phyloP scores from a whole-genome alignment of 2,797 vertebrate species.

The Alectoris magna region DNA sequence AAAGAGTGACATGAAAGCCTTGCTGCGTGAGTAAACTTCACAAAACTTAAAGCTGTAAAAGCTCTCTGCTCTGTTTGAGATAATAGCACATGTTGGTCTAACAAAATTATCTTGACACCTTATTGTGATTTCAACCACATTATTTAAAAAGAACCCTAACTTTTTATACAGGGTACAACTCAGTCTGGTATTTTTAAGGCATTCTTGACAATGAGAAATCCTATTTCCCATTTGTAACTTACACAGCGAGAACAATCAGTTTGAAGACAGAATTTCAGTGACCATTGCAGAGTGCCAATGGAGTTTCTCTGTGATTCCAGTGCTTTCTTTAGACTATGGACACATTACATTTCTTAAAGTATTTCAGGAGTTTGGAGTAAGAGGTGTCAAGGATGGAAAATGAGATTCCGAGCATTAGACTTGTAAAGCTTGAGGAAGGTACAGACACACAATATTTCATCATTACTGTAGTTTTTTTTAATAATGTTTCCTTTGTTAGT shows the following conservation, averaged over 20 bases:
- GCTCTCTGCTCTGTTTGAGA: slow-evolving; percentile 41
- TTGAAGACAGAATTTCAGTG: neutral
- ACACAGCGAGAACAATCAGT: neutral
- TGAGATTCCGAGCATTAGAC: neutral
- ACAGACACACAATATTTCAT: neutral
- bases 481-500: neutral
- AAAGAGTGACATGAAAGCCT: slow-evolving; percentile 24
- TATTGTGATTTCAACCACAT: neutral
- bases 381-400: neutral
- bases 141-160: neutral
- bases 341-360: neutral
- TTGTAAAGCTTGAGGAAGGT: neutral
- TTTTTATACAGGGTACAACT: neutral
- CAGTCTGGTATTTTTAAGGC: neutral
- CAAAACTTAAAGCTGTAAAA: slow-evolving; percentile 26
- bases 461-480: neutral
- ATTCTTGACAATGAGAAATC: neutral
- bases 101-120: slow-evolving; percentile 22
- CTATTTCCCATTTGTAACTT: neutral
- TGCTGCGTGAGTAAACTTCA: neutral
- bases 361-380: neutral
- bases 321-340: neutral
- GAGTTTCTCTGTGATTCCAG: neutral
- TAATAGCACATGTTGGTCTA: slow-evolving; percentile 7
- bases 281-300: neutral